Evolutionary conservation across 2,797 vertebrate species (phyloP).

Genomic region (Silurus lanzhouensis): DNA sequence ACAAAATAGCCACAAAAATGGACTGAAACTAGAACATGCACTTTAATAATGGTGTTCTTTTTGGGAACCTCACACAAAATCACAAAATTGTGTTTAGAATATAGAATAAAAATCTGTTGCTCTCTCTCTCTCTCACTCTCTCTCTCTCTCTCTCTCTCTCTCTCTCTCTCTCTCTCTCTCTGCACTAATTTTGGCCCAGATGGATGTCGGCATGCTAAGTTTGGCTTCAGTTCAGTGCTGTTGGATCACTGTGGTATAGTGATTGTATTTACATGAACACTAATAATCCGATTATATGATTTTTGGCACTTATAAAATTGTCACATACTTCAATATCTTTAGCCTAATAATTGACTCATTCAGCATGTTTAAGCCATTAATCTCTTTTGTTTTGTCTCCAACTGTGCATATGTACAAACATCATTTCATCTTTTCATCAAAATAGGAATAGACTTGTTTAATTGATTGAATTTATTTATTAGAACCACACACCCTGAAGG

Average conservation of each 20-base stretch:
- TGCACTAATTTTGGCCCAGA: conserved; percentile 3
- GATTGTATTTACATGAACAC: conserved; percentile 11
- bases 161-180: too few species aligned
- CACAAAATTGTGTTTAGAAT: neutral
- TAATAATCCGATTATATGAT: neutral
- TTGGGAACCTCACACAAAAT: neutral
- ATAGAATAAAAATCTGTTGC: too few species aligned
- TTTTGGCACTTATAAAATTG: neutral
- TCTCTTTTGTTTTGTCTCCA: neutral
- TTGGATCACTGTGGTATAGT: conserved; percentile 13
- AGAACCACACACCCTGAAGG: too few species aligned
- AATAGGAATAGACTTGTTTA: neutral
- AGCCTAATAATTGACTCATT: neutral
- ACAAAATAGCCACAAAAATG: neutral
- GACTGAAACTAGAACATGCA: neutral
- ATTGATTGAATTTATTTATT: neutral
- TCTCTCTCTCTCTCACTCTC: too few species aligned
- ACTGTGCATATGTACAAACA: neutral
- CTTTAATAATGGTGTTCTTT: neutral
- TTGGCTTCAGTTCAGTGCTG: conserved; percentile 22
- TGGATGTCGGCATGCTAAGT: conserved; percentile 32
- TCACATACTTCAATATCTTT: neutral
- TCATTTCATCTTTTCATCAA: neutral
- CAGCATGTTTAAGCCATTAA: neutral
- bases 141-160: too few species aligned